Percentiles rank a stretch among this genome's conserved stretches.
phyloP scores from a whole-genome alignment of 2,888 invertebrate species.

The Megaustenia siamemsis region DNA sequence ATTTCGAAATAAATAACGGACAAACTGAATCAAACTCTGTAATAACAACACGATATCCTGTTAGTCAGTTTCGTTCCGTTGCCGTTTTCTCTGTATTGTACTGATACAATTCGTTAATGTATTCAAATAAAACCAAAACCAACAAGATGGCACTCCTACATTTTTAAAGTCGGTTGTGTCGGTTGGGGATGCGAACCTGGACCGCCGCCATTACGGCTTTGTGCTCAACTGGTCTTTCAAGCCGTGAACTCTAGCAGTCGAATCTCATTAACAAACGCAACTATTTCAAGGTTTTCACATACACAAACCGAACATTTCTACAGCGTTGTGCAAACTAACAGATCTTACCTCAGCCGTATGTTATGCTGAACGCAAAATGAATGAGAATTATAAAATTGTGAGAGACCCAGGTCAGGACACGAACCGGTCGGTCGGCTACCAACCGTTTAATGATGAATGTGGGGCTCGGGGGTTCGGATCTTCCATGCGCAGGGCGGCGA shows the following conservation, averaged over 20 bases:
- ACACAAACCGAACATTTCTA: background rate
- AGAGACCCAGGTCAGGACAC: background rate
- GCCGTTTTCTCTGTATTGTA: too few species aligned
- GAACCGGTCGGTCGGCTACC: constrained; percentile 13
- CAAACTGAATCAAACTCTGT: too few species aligned
- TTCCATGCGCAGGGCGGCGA: constrained; percentile 14
- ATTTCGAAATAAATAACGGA: too few species aligned
- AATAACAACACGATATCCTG: too few species aligned
- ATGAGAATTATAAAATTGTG: background rate
- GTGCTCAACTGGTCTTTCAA: constrained; percentile 27
- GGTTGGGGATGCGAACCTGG: constrained; percentile 47
- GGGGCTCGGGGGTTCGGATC: constrained; percentile 50
- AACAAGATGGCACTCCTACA: too few species aligned
- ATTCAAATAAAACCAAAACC: too few species aligned
- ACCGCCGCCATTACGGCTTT: constrained; percentile 52
- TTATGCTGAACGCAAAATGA: background rate
- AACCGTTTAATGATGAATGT: constrained; percentile 51
- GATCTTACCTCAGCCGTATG: background rate
- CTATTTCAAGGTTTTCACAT: background rate
- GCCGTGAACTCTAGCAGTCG: constrained; percentile 30
- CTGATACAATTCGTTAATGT: too few species aligned
- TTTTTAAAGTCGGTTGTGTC: too few species aligned
- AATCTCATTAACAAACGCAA: background rate
- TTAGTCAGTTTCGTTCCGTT: too few species aligned
- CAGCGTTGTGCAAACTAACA: background rate